A percentile compares a stretch with the other conserved stretches of the same genome.
These are phyloP conservation scores for Ctenicera cuprea DNA, from an alignment of 2,888 invertebrate species.

Conservation along the genomic window DNA sequence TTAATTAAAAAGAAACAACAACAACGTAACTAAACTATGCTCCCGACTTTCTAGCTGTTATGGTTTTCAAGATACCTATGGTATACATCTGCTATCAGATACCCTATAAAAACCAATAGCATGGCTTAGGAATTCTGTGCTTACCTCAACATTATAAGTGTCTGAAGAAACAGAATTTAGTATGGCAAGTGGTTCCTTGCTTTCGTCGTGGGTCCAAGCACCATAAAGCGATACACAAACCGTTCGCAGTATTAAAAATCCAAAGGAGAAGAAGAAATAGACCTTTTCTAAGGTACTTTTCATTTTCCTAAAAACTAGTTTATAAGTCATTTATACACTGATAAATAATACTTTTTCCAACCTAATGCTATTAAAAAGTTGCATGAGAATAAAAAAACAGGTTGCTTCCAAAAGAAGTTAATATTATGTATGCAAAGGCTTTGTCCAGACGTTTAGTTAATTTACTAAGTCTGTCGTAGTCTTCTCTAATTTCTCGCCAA, in stretches of 20 bases:
- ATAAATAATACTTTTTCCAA: slow-evolving; percentile 30
- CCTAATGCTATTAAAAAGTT: slow-evolving; percentile 80
- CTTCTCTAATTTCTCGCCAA: slow-evolving; percentile 80
- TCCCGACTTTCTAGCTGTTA: too few species aligned
- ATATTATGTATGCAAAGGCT: slow-evolving; percentile 78
- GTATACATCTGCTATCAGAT: too few species aligned
- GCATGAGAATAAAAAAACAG: slow-evolving; percentile 83
- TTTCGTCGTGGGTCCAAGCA: slow-evolving; percentile 67
- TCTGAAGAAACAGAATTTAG: slow-evolving; percentile 80
- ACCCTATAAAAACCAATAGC: too few species aligned
- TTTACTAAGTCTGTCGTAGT: slow-evolving; percentile 78
- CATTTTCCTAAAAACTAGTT: slow-evolving; percentile 23
- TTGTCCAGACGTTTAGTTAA: slow-evolving; percentile 78
- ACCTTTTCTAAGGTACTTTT: slow-evolving; percentile 58
- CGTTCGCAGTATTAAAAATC: slow-evolving; percentile 66
- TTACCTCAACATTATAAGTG: slow-evolving; percentile 73
- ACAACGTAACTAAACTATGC: too few species aligned
- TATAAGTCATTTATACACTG: not conserved
- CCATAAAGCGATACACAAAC: slow-evolving; percentile 65
- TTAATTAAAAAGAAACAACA: too few species aligned
- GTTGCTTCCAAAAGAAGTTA: slow-evolving; percentile 82
- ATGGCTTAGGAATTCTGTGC: too few species aligned
- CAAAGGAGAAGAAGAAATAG: slow-evolving; percentile 66
- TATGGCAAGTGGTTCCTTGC: slow-evolving; percentile 66
- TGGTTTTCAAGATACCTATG: too few species aligned